Base-by-base conservation (phyloP, 2,113 vertebrate genomes). In the Halichoeres trimaculatus region DNA sequence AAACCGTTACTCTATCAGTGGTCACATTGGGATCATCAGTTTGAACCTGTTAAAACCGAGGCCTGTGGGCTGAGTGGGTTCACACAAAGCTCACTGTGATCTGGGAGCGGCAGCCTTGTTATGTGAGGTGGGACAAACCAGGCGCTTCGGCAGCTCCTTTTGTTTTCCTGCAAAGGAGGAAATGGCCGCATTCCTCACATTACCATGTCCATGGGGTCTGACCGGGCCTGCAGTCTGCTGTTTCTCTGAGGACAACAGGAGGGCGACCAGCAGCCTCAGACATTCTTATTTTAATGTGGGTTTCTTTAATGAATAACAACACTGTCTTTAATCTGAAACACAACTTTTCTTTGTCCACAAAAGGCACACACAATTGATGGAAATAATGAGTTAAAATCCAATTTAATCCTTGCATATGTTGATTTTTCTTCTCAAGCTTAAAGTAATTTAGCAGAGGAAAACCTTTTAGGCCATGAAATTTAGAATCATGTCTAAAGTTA, bases 131-230 rank as follows among this genome's bases (percentile, higher is more conserved):
- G 85, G 84, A 86, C 80, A 60, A 75, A 58, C 71, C 65, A 24
- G 78, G 80, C 76, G 69, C 82, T 89, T 79, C 69, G 70, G 80
- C 78, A 78, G 72, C 85, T 91, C 86, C 90, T 90, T 94, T 94
- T 94, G 92, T 94, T 90, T 92, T 87, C 75, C 79, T 86, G 78
- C 72, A 81, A 86, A 90, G 85, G 91, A 94, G 93, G 93, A 95
- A 94, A 93, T 94, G 89, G 89, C 84, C 70, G 35, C 92, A 95
- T 94, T 95, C 94, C 91, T 93, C 72, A 88, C 90, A 93, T 95
- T 94, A 94, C 89, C 93, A 94, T 93, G 92, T 91, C 84, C 92
- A 94, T 92, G 85, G 90, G 85, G 84, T 88, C 74, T 80, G 75
- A 85, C 64, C 34, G 19, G 84, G 87, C 76, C 80, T 80, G 83